Base-by-base conservation (phyloP, 64 coral and sea anemone species). In the Stichodactyla mertensii region DNA sequence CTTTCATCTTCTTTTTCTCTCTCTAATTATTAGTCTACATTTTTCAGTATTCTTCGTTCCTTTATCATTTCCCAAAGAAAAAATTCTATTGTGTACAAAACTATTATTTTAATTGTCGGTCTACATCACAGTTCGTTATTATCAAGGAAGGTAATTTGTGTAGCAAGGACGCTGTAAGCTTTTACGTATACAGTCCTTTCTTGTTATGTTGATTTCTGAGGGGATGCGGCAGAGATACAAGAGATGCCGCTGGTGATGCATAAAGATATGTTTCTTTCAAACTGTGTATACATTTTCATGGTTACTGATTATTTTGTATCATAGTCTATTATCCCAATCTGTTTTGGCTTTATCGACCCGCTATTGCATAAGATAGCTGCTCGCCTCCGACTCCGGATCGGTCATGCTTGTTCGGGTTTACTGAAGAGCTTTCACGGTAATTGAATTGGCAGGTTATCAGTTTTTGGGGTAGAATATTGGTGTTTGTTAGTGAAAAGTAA, bases 181-280 rank as follows among this genome's bases (percentile, higher is more conserved):
- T 45, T 45, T 45, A 45, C 36, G 36, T 45, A 11, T 12, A 11
- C 69, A 74, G 22, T 74, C 23, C 26, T 31, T 74, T 10, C 24
- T 74, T 74, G 69, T 74, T 74, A 74, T 74, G 69, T 12, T 74
- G 69, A 74, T 74, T 28, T 31, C 6, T 24, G 0, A 74, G 24
- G 69, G 24, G 69, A 74, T 31, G 69, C 69, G 69, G 69, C 69
- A 12, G 10, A 0, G 7, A 74, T 27, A 6, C 69, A 74, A 74
- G 69, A 74, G 69, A 74, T 74, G 69, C 69, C 69, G 69, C 69
- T 28, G 8, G 69, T 74, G 69, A 74, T 74, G 69, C 24, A 36
- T 31, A 27, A 13, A 31, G 24, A 74, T 74, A 74, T 74, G 0
- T 74, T 28, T 74, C 69, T 74, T 27, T 74, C 69, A 74, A 74